Conservation (phyloP, 2,888 invertebrate species). For the Acleris laterana region DNA sequence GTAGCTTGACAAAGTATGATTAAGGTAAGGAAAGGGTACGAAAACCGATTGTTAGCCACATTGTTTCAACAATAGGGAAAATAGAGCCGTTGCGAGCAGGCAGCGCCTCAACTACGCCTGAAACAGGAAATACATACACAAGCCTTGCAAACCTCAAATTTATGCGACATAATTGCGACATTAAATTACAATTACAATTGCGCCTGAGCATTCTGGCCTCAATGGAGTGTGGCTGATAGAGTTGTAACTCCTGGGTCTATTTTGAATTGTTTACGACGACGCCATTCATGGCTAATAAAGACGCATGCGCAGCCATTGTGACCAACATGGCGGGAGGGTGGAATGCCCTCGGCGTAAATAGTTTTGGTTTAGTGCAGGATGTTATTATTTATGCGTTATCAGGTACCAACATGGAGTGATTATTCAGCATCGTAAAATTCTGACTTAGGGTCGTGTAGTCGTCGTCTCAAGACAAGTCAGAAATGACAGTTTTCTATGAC, state of each 20-base stretch:
- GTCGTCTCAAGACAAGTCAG: too few species aligned
- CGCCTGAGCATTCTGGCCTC: constrained; percentile 13
- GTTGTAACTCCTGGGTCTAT: constrained; percentile 55
- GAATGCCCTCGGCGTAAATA: constrained; percentile 58
- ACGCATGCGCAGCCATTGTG: constrained; percentile 59
- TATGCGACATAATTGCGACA: constrained; percentile 24
- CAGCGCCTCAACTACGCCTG: too few species aligned
- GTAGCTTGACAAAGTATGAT: too few species aligned
- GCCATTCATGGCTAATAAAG: constrained; percentile 71
- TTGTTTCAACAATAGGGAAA: neutral
- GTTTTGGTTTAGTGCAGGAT: constrained; percentile 18
- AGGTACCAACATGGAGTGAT: neutral
- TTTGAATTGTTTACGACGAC: constrained; percentile 69
- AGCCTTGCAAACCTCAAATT: constrained; percentile 11
- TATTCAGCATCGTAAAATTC: too few species aligned
- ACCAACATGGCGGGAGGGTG: constrained; percentile 57
- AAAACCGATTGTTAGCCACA: too few species aligned
- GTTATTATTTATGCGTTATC: neutral
- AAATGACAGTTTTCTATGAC: too few species aligned
- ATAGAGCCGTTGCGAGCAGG: neutral
- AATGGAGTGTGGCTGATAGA: constrained; percentile 32
- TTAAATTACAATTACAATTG: constrained; percentile 32
- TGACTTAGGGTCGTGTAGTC: too few species aligned
- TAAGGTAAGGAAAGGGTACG: too few species aligned
- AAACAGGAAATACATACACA: neutral